These are phyloP conservation scores for Carassius carassius DNA, from an alignment of 2,113 vertebrate species.

Conservation along the genomic window DNA sequence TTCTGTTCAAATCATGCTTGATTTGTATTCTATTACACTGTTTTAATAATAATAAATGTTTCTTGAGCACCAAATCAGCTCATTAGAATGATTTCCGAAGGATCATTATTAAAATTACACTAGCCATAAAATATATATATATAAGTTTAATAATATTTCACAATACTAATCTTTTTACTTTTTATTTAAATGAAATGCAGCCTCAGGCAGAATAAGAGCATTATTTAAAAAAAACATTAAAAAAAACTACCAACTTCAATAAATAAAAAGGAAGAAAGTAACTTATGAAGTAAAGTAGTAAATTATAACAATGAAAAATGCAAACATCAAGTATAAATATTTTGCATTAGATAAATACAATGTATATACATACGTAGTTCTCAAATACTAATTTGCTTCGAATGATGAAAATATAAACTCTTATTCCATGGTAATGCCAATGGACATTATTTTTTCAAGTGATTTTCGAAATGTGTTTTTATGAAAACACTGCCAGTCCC, in stretches of 20 bases:
- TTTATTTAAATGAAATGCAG: not conserved
- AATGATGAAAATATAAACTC: not conserved
- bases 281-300: not conserved
- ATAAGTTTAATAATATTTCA: no score
- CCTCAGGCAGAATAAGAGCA: no score
- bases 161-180: not conserved
- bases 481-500: not conserved
- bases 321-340: not conserved
- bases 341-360: not conserved
- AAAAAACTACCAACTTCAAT: no score
- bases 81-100: not conserved
- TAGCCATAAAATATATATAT: no score
- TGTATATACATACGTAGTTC: not conserved
- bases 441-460: not conserved
- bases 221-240: no score
- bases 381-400: not conserved
- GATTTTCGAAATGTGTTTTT: not conserved
- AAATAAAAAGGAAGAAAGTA: not conserved
- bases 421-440: not conserved
- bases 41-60: not conserved
- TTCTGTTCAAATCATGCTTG: no score
- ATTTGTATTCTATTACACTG: no score
- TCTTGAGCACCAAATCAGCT: not conserved
- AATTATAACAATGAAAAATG: not conserved
- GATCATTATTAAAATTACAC: no score